Conservation (phyloP, 2,797 vertebrate species). For the Acropternis orthonyx region DNA sequence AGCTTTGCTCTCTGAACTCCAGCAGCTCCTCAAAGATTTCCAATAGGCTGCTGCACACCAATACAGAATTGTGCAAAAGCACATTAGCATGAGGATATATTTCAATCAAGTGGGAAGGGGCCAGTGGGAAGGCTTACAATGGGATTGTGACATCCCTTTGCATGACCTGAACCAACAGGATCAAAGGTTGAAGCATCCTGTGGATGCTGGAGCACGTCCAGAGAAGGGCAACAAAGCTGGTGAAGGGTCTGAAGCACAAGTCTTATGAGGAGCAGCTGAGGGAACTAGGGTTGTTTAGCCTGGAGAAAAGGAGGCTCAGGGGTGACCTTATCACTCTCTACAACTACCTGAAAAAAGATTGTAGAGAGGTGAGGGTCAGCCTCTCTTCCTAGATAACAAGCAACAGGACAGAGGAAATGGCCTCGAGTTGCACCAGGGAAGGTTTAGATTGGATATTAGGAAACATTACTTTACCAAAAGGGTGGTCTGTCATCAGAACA, state of each 20-base stretch:
- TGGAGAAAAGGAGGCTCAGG: not conserved
- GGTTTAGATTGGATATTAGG: not conserved
- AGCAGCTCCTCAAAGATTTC: slow-evolving; percentile 24
- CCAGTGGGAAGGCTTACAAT: not conserved
- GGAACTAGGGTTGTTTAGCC: not conserved
- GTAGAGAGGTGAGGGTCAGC: not conserved
- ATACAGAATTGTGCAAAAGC: not conserved
- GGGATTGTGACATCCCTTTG: not conserved
- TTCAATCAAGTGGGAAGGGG: not conserved
- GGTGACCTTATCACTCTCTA: not conserved
- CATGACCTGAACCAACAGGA: not conserved
- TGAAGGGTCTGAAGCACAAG: not conserved
- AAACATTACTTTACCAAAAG: not conserved
- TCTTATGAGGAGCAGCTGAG: not conserved
- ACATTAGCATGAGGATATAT: not conserved
- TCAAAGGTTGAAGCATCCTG: not conserved
- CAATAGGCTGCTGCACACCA: not conserved
- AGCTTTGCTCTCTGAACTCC: not conserved
- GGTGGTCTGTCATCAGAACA: not conserved
- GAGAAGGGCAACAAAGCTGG: not conserved
- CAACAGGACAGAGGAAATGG: not conserved
- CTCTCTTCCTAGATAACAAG: not conserved
- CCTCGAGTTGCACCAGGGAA: not conserved
- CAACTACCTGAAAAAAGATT: not conserved
- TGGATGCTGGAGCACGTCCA: not conserved